Evolutionary conservation across 2,113 vertebrate genomes (phyloP), one percentile per base, ranked within the genome.

Genomic region (Pseudorasbora parva): DNA sequence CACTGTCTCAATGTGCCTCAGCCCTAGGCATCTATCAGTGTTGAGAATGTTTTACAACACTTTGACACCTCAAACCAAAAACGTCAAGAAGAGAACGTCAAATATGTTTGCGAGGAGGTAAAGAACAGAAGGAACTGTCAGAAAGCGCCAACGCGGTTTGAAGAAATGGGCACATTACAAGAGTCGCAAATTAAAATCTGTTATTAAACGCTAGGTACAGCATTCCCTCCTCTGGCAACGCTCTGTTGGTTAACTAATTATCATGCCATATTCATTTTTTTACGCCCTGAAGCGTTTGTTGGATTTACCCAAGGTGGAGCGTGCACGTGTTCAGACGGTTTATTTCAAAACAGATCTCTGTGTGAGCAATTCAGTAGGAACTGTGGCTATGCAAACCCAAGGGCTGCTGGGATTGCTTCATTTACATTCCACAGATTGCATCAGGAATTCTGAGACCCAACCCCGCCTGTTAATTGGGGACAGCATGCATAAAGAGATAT

Each of bases 231-330:
- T 88, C 88, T 80, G 88, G 87, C 89, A 79, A 84, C 79, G 72
- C 88, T 87, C 87, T 78, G 85, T 88, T 90, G 87, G 89, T 91
- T 90, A 91, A 91, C 88, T 92, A 92, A 93, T 94, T 93, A 93
- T 92, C 88, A 91, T 81, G 91, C 85, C 80, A 89, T 89, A 92
- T 93, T 92, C 88, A 89, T 90, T 92, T 91, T n/a, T 89, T 85
- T 5, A 84, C 86, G 86, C 87, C 92, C 91, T 10, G 21, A 86
- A 92, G 92, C 86, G 69, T 90, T 90, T 89, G 90, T 89, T 86
- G 87, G 85, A 88, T 93, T 93, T 90, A 91, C 84, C 87, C 79
- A 83, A 86, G 75, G 88, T 90, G 86, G 82, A 87, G 60, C 41
- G 80, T 6, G 45, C 82, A 59, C 30, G 47, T 90, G 92, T 90